Evolutionary conservation across 2,888 invertebrate species (phyloP).

Genomic region (Chymomyza caudatula): DNA sequence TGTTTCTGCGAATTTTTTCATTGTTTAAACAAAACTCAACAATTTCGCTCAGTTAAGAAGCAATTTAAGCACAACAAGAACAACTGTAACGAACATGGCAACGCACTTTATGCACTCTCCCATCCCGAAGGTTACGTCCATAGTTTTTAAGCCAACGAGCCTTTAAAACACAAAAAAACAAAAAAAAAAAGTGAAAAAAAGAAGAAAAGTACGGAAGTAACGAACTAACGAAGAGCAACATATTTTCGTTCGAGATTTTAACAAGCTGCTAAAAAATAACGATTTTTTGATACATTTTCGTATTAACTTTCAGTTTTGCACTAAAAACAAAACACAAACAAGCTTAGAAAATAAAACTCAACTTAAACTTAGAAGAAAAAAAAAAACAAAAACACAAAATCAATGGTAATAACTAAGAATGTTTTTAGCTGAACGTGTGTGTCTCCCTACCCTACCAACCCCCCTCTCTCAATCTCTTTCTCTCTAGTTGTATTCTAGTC

Average conservation of each 20-base stretch:
- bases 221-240: constrained; percentile 18
- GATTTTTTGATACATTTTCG: constrained; percentile 29
- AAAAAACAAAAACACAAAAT: constrained; percentile 29
- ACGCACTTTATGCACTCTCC: constrained; percentile 78
- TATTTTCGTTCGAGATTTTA: constrained; percentile 15
- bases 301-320: background rate
- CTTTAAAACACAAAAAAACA: constrained; percentile 47
- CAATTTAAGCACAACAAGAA: constrained; percentile 25
- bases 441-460: too few relatives aligned
- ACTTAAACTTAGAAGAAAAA: constrained; percentile 15
- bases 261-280: background rate
- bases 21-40: constrained; percentile 23
- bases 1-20: constrained; percentile 21
- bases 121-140: constrained; percentile 79
- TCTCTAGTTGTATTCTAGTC: constrained; percentile 55
- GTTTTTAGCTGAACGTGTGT: constrained; percentile 64
- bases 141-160: constrained; percentile 76
- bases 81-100: constrained; percentile 54
- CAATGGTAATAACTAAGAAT: constrained; percentile 49
- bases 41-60: constrained; percentile 20
- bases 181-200: constrained; percentile 24
- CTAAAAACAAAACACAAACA: background rate
- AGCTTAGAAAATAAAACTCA: background rate
- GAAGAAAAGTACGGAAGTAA: constrained; percentile 14
- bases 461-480: background rate